These are phyloP conservation scores for Camelus bactrianus DNA, from an alignment of 2,113 vertebrate genomes.

Conservation along the genomic window DNA sequence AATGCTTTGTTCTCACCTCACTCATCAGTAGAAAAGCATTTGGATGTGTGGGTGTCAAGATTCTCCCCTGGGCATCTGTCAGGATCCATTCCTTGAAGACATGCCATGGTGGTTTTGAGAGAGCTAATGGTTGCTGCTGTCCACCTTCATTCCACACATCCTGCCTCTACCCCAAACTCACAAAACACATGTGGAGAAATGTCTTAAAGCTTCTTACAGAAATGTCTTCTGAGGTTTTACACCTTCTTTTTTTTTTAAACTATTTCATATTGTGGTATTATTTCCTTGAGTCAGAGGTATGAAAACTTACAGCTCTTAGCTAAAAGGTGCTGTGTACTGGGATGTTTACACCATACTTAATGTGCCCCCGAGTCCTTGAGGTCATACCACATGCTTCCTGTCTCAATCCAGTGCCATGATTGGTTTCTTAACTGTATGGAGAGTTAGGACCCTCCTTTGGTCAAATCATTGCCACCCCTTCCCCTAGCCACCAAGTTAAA, in stretches of 20 bases:
- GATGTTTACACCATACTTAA: not conserved
- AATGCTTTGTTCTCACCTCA: not conserved
- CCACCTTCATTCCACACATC: not conserved
- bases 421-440: not conserved
- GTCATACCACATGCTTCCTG: not conserved
- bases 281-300: not conserved
- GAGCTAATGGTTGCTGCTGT: not conserved
- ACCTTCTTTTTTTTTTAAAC: constrained; percentile 36
- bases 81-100: fast-evolving
- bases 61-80: no score
- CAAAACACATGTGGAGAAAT: not conserved
- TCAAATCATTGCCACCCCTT: not conserved
- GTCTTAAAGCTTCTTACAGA: not conserved
- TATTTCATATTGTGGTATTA: not conserved
- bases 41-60: not conserved
- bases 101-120: fast-evolving
- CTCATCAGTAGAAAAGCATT: not conserved
- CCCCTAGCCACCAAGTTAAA: not conserved
- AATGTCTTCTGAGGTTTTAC: constrained; percentile 23
- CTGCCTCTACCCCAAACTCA: no score
- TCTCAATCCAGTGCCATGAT: fast-evolving
- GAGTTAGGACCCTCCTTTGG: not conserved
- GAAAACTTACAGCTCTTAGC: not conserved
- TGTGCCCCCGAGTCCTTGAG: not conserved
- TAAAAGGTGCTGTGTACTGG: fast-evolving